Evolutionary conservation across 2,888 invertebrate species (phyloP).

Genomic region (Platypus cylindrus): DNA sequence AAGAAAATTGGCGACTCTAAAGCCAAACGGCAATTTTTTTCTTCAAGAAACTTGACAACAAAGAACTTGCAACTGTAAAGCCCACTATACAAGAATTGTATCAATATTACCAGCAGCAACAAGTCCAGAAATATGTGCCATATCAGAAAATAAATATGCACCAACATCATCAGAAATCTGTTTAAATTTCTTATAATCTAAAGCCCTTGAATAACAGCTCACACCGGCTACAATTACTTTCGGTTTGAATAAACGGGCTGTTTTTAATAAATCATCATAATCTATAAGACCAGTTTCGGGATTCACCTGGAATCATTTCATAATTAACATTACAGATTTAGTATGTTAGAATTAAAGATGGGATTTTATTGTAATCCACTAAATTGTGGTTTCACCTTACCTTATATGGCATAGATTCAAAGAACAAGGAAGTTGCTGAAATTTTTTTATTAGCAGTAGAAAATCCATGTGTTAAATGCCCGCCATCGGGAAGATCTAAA

Average conservation of each 20-base stretch:
- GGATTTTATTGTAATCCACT: no score
- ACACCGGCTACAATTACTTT: constrained; percentile 87
- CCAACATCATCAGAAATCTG: constrained; percentile 73
- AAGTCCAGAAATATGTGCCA: constrained; percentile 91
- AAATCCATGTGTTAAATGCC: constrained; percentile 88
- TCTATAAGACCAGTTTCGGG: constrained; percentile 78
- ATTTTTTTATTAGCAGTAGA: constrained; percentile 83
- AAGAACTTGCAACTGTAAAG: no score
- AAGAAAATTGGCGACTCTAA: no score
- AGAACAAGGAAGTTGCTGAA: constrained; percentile 94
- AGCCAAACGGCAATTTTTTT: no score
- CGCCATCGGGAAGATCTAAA: constrained; percentile 91
- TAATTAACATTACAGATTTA: neutral
- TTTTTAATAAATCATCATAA: constrained; percentile 74
- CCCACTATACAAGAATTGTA: no score
- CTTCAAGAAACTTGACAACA: no score
- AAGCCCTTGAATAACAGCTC: constrained; percentile 83
- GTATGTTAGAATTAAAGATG: no score
- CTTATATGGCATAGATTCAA: constrained; percentile 97
- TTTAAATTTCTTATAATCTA: constrained; percentile 84
- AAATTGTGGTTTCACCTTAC: constrained; percentile 34
- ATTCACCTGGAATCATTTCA: constrained; percentile 40
- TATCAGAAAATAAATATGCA: constrained; percentile 83
- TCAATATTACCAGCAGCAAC: constrained; percentile 60
- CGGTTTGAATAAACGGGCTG: constrained; percentile 80